Evolutionary conservation across 1,140 invertebrate species (phyloP).

Genomic region (Meloidogyne chitwoodi): DNA sequence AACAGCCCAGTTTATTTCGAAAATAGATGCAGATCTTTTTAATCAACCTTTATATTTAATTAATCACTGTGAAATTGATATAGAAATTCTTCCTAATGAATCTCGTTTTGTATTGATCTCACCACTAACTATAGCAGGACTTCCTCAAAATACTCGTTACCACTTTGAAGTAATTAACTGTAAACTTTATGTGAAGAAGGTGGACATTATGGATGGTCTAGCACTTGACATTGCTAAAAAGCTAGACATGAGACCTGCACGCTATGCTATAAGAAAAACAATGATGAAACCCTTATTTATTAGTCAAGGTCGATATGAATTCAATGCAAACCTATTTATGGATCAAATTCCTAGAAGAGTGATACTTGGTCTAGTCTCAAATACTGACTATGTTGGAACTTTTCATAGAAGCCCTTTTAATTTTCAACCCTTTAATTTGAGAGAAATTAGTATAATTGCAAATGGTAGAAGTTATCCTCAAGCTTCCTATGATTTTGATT

Average conservation of each 20-base stretch:
- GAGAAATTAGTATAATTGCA: slow-evolving; percentile 8
- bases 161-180: not conserved
- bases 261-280: slow-evolving; percentile 18
- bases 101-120: not conserved
- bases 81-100: not conserved
- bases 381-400: not conserved
- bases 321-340: slow-evolving; percentile 22
- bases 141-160: not conserved
- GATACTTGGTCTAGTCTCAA: slow-evolving; percentile 5
- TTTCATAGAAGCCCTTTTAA: slow-evolving; percentile 14
- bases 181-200: slow-evolving; percentile 2
- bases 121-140: not conserved
- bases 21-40: not conserved
- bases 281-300: slow-evolving; percentile 17
- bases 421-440: slow-evolving; percentile 22
- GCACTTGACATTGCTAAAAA: slow-evolving; percentile 12
- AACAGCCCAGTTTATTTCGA: not conserved
- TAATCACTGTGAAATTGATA: not conserved
- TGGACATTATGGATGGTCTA: slow-evolving; percentile 20
- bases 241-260: not conserved
- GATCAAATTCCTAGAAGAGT: slow-evolving; percentile 19
- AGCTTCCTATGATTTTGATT: slow-evolving; percentile 17
- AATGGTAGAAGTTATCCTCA: not conserved
- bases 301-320: not conserved
- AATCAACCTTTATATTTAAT: slow-evolving; percentile 9